These are phyloP conservation scores for Dermatemys mawii DNA, from an alignment of 2,113 vertebrate species.

Conservation along the genomic window DNA sequence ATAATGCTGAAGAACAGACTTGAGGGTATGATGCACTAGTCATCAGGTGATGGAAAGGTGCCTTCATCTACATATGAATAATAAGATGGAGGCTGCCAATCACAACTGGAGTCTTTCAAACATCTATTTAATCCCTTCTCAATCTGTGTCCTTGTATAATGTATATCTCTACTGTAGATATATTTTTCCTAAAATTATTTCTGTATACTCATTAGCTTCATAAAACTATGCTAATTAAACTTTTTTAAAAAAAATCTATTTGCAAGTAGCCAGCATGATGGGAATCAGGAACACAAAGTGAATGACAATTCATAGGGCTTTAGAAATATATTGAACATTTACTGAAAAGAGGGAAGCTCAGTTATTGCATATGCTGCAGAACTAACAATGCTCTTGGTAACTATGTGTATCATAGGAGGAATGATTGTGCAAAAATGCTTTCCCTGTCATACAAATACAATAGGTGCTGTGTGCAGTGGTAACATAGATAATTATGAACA, in stretches of 20 bases:
- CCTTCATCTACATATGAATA: not conserved
- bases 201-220: not conserved
- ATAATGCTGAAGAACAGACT: not conserved
- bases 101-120: not conserved
- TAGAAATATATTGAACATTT: not conserved
- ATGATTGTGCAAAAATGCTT: constrained; percentile 5
- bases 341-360: not conserved
- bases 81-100: not conserved
- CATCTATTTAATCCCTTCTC: not conserved
- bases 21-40: not conserved
- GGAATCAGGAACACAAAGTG: not conserved
- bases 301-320: not conserved
- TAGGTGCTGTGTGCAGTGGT: not conserved
- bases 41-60: not conserved
- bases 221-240: not conserved
- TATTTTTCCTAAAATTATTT: not conserved
- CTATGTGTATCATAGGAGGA: not conserved
- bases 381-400: not conserved
- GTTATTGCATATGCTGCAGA: not conserved
- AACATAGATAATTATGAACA: constrained; percentile 8
- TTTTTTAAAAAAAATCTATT: not conserved
- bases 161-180: not conserved
- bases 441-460: not conserved
- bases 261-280: not conserved
- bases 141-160: not conserved